Percentiles rank a stretch among this genome's conserved stretches.
Conservation (phyloP, 2,888 invertebrate species). For the Erebia aethiops region DNA sequence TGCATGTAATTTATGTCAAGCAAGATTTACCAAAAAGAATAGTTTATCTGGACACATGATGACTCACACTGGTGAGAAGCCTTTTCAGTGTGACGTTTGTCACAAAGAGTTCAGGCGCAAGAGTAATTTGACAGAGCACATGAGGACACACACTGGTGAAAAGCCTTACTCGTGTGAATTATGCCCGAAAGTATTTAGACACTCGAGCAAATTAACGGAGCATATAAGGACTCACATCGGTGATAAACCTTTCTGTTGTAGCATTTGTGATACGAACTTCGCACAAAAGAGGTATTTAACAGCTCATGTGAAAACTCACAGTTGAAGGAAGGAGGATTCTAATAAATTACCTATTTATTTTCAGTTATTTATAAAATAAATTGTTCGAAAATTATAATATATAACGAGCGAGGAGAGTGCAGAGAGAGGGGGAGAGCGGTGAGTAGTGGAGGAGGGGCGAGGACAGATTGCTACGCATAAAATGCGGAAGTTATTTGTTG, state of each 20-base stretch:
- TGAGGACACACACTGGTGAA: neutral
- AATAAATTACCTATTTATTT: no score
- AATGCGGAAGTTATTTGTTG: no score
- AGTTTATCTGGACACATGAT: conserved; percentile 1
- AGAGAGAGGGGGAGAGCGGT: no score
- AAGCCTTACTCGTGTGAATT: neutral
- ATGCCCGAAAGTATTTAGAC: neutral
- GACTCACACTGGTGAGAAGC: neutral
- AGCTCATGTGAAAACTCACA: neutral
- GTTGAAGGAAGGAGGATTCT: neutral
- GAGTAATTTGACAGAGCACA: neutral
- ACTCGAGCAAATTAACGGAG: neutral
- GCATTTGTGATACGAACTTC: neutral
- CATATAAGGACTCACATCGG: neutral
- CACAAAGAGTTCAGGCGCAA: neutral
- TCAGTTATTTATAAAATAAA: no score
- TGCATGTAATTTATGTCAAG: neutral
- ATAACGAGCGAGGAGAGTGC: no score
- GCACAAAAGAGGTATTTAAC: neutral
- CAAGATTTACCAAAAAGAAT: neutral
- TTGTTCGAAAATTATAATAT: no score
- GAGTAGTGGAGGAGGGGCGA: no score
- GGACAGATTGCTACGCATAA: no score
- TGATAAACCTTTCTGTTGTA: neutral
- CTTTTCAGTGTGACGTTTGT: neutral